These are phyloP conservation scores for Zoanthus gigantus DNA, from an alignment of 92 coral and sea anemone species.

Conservation along the genomic window DNA sequence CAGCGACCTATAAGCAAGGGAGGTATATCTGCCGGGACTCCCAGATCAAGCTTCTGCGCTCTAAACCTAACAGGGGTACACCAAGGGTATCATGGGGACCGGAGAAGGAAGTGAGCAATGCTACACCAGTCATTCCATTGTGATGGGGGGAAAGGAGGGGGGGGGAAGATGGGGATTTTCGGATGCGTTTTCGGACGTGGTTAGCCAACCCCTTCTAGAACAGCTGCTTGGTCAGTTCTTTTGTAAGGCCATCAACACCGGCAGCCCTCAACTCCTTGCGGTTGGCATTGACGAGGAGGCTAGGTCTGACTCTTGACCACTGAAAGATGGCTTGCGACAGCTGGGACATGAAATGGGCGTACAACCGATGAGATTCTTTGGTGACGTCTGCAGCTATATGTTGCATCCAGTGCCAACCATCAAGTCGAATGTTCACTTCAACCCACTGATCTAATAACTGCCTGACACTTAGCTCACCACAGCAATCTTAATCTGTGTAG, in stretches of 20 bases:
- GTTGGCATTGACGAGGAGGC: background rate
- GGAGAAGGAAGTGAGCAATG: constrained; percentile 55
- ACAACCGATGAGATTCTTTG: background rate
- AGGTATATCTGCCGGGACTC: constrained; percentile 58
- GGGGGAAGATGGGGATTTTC: background rate
- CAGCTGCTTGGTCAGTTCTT: constrained; percentile 30
- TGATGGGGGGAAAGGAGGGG: constrained; percentile 40
- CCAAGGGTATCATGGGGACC: constrained; percentile 70
- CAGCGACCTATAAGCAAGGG: constrained; percentile 70
- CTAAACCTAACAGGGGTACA: constrained; percentile 62
- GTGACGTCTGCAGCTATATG: background rate
- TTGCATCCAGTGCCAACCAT: background rate
- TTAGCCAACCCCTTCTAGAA: constrained; percentile 54
- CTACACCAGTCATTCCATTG: constrained; percentile 42
- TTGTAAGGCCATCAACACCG: constrained; percentile 9
- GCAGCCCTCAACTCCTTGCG: background rate
- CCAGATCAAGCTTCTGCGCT: constrained; percentile 58
- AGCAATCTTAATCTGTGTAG: background rate
- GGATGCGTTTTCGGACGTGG: background rate
- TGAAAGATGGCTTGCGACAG: background rate
- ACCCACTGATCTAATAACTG: background rate
- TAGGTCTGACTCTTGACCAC: constrained; percentile 10
- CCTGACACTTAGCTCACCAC: background rate
- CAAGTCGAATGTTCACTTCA: background rate
- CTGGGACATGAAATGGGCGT: background rate